These are phyloP conservation scores for Mactra quadrangularis DNA, from an alignment of 1,140 invertebrate genomes.

Conservation along the genomic window DNA sequence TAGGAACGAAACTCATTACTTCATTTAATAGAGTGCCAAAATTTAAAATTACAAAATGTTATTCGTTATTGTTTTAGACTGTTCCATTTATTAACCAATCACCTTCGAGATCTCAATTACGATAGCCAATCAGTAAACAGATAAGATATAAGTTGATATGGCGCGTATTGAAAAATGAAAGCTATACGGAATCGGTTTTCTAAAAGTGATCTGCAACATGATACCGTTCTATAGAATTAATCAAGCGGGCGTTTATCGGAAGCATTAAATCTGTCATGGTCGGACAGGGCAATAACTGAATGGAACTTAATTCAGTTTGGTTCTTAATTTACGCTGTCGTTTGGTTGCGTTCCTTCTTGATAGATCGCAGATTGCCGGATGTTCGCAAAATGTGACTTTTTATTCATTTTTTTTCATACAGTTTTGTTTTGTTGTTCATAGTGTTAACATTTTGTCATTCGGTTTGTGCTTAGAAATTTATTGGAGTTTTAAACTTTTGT, in stretches of 20 bases:
- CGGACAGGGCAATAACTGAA: constrained; percentile 26
- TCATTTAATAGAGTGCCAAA: background rate
- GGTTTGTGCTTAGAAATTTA: too few species aligned
- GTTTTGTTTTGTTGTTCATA: too few species aligned
- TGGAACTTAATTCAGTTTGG: constrained; percentile 22
- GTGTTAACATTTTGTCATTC: too few species aligned
- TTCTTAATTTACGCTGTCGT: too few species aligned
- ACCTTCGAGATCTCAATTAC: background rate
- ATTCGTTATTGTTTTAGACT: background rate
- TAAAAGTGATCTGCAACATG: too few species aligned
- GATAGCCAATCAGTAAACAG: constrained; percentile 25
- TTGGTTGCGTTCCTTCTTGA: too few species aligned
- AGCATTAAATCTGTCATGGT: constrained; percentile 30
- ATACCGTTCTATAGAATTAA: background rate
- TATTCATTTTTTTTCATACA: too few species aligned
- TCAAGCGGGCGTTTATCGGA: constrained; percentile 5
- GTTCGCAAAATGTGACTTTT: too few species aligned
- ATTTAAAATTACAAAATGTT: background rate
- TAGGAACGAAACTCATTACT: background rate
- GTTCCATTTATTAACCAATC: constrained; percentile 10
- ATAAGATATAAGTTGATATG: constrained; percentile 6
- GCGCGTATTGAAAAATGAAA: constrained; percentile 37
- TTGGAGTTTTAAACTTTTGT: too few species aligned
- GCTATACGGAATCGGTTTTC: constrained; percentile 8
- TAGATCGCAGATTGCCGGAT: too few species aligned